phyloP scores from a whole-genome alignment of 1,140 invertebrate species.

The Orius laevigatus region DNA sequence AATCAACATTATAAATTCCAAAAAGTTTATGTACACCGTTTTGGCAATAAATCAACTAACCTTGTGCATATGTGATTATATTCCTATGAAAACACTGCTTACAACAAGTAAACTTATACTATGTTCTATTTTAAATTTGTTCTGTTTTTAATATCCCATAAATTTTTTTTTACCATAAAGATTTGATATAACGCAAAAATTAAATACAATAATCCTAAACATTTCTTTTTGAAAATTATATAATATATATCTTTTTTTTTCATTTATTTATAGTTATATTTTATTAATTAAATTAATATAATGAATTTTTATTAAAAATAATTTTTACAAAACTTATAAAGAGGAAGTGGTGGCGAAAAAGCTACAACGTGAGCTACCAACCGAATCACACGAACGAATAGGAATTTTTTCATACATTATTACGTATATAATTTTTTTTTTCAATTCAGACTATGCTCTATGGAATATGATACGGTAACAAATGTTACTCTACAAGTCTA shows the following conservation, averaged over 20 bases:
- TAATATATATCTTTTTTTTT: slow-evolving; percentile 17
- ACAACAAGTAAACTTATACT: slow-evolving; percentile 17
- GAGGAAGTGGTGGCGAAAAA: slow-evolving; percentile 12
- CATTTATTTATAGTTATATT: slow-evolving; percentile 12
- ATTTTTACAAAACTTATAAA: slow-evolving; percentile 14
- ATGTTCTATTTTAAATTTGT: slow-evolving; percentile 12
- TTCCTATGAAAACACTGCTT: slow-evolving; percentile 18
- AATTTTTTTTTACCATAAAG: slow-evolving; percentile 17
- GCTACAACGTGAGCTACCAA: slow-evolving; percentile 13
- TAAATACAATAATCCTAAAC: slow-evolving; percentile 20
- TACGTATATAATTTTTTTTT: slow-evolving; percentile 14
- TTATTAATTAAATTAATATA: slow-evolving; percentile 16
- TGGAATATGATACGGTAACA: slow-evolving; percentile 14
- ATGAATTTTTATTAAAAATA: slow-evolving; percentile 15
- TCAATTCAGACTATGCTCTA: slow-evolving; percentile 12
- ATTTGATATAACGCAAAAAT: slow-evolving; percentile 21
- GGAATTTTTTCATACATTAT: slow-evolving; percentile 7
- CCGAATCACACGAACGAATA: slow-evolving; percentile 7
- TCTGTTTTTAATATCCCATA: slow-evolving; percentile 16
- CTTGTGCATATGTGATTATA: slow-evolving; percentile 16
- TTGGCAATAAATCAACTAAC: slow-evolving; percentile 12
- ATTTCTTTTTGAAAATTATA: slow-evolving; percentile 19
- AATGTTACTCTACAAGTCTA: slow-evolving; percentile 17
- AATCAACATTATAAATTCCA: not conserved
- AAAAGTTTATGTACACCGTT: not conserved